Evolutionary conservation across 2,888 invertebrate species (phyloP), one percentile per base, ranked within the genome.

Genomic region (Herminia tarsipennalis): DNA sequence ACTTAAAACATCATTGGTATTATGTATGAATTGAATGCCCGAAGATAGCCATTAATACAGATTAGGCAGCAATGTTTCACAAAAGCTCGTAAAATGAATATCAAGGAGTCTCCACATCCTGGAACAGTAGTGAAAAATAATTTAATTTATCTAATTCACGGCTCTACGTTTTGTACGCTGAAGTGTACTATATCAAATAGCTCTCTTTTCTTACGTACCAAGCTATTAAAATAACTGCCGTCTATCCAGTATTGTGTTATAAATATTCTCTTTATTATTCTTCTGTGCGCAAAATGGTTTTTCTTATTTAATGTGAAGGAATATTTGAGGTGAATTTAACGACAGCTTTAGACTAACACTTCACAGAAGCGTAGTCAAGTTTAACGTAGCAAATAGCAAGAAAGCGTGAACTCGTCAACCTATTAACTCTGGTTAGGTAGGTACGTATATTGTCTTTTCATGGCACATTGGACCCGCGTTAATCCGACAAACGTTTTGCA

Each of bases 231-330:
- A 36, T 8, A 36, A 18, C 13, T n/a, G n/a, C n/a, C 3, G 5
- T 29, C 1, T 39, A 28, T 13, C 5, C 20, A 38, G 25, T 18
- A n/a, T 28, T 39, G 49, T 20, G 41, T 58, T 66, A 55, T n/a
- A 62, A 60, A 66, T 61, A 65, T 63, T 56, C 44, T 57, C 34
- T 47, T 54, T 59, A 60, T 60, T 60, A 53, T 50, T 60, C 58
- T 49, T 42, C 47, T 47, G 33, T 38, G 53, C 44, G 62, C 35
- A 39, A 65, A 63, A 58, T 73, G 65, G 60, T 59, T 66, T 58
- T n/a, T n/a, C n/a, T n/a, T 29, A 42, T 49, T 45, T 51, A 56
- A 62, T 47, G 33, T 36, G 49, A 46, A 65, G 66, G 42, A 51
- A 46, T 34, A 48, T 17, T n/a, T n/a, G 34, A 30, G 34, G 28